A percentile compares a stretch with the other conserved stretches of the same genome.
Evolutionary conservation across 2,888 invertebrate genomes (phyloP).

Genomic region (Andrena flavipes): DNA sequence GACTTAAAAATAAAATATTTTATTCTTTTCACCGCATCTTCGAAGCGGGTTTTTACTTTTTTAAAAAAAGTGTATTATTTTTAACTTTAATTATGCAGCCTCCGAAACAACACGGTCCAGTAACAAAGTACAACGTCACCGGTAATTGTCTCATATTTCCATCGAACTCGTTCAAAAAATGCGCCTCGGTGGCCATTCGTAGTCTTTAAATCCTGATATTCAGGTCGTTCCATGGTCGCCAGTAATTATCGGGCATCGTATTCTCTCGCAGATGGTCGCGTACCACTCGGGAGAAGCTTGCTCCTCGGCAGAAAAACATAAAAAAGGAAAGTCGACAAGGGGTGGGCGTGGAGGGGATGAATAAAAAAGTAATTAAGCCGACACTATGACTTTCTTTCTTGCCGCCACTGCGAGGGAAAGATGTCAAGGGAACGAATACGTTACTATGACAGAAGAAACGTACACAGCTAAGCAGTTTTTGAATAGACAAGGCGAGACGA

Average conservation of each 20-base stretch:
- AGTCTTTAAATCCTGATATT: slow-evolving; percentile 30
- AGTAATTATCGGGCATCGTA: slow-evolving; percentile 21
- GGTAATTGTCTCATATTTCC: too few species aligned
- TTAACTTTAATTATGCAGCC: too few species aligned
- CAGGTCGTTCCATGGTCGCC: slow-evolving; percentile 6
- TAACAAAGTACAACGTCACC: too few species aligned
- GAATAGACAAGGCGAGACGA: slow-evolving; percentile 12
- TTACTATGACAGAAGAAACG: slow-evolving; percentile 9
- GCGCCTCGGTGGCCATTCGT: background rate
- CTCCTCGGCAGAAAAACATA: background rate
- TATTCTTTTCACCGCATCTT: too few species aligned
- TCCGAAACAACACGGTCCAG: too few species aligned
- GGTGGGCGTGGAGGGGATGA: background rate
- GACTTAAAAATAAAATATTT: too few species aligned
- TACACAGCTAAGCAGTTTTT: slow-evolving; percentile 19
- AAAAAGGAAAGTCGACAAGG: background rate
- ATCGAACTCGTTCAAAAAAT: too few species aligned
- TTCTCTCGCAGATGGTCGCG: background rate
- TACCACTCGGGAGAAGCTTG: background rate
- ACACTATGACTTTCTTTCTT: slow-evolving; percentile 5
- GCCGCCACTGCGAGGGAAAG: slow-evolving; percentile 28
- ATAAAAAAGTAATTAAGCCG: slow-evolving; percentile 26
- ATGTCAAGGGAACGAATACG: slow-evolving; percentile 51
- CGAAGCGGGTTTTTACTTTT: too few species aligned
- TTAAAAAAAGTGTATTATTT: too few species aligned